Percentiles rank a stretch among this genome's conserved stretches.
phyloP scores from a whole-genome alignment of 2,797 vertebrate genomes.

The Cryptoprocta ferox region DNA sequence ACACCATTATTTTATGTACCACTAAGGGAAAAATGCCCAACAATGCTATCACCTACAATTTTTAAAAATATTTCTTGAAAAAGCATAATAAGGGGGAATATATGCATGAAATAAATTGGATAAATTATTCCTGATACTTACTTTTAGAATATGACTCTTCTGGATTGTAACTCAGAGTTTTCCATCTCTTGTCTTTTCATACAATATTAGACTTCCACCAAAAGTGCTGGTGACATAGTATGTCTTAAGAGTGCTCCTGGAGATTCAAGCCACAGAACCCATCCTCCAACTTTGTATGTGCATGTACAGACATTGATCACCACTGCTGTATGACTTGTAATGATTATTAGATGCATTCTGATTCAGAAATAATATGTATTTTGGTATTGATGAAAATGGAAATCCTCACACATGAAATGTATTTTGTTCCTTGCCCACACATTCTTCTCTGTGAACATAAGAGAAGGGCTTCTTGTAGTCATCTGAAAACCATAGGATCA shows the following conservation, averaged over 20 bases:
- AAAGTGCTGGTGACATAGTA: not conserved
- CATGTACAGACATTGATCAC: not conserved
- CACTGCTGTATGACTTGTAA: not conserved
- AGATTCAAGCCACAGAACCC: not conserved
- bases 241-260: not conserved
- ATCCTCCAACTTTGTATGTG: not conserved
- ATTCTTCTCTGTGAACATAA: not conserved
- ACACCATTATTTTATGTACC: not conserved
- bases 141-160: not conserved
- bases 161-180: not conserved
- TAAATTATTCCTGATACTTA: not conserved
- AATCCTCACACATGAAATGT: not conserved
- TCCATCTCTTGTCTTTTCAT: not conserved
- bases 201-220: not conserved
- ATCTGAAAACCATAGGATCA: not conserved
- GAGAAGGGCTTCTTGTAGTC: not conserved
- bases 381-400: not conserved
- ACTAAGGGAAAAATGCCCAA: not conserved
- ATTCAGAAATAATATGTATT: not conserved
- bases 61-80: not conserved
- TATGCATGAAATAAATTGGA: not conserved
- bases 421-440: not conserved
- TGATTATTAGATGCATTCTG: not conserved
- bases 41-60: not conserved
- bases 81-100: not conserved